Evolutionary conservation across 2,113 vertebrate genomes (phyloP).

Genomic region (Leucosticte australis): DNA sequence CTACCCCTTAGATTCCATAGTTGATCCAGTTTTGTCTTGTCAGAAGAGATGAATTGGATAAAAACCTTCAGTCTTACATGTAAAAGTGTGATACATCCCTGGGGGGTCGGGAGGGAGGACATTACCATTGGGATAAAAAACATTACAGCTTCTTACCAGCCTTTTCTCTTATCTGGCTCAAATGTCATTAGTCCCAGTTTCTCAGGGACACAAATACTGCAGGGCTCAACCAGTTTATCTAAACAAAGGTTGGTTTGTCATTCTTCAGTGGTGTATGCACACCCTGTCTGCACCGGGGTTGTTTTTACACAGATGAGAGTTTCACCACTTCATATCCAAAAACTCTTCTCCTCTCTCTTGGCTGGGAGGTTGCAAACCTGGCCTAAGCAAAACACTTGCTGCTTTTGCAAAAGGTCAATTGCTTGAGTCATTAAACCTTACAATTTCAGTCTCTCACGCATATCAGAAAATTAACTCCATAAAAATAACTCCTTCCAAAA

Average conservation of each 20-base stretch:
- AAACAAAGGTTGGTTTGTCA: background rate
- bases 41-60: background rate
- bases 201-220: background rate
- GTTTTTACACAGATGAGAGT: background rate
- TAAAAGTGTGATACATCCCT: background rate
- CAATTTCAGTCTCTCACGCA: background rate
- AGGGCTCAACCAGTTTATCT: background rate
- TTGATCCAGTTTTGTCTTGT: background rate
- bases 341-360: rapidly evolving
- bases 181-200: background rate
- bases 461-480: background rate
- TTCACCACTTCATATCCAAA: rapidly evolving
- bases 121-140: background rate
- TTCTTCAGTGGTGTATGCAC: background rate
- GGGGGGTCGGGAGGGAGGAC: rapidly evolving
- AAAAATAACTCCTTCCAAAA: background rate
- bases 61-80: background rate
- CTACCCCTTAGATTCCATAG: too few species aligned
- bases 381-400: background rate
- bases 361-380: background rate
- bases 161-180: background rate
- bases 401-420: background rate
- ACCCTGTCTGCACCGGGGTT: background rate
- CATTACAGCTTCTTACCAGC: background rate
- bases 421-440: background rate